Percentiles rank a stretch among this genome's conserved stretches.
Conservation (phyloP, 2,888 invertebrate genomes). For the Therioaphis trifolii region DNA sequence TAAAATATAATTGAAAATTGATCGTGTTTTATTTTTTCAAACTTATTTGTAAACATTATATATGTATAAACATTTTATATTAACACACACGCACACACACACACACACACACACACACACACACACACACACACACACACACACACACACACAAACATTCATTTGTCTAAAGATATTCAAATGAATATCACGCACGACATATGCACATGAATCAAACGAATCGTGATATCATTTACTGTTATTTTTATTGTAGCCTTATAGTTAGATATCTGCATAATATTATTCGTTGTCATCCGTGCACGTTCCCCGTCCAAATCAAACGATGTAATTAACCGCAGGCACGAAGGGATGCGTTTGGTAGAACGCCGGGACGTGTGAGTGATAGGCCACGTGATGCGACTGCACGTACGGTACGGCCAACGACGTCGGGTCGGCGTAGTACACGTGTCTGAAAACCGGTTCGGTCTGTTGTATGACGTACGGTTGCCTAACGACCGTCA, state of each 20-base stretch:
- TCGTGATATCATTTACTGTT: neutral
- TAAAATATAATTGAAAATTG: conserved; percentile 58
- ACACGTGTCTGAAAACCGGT: conserved; percentile 65
- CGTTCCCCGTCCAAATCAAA: neutral
- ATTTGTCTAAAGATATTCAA: too few relatives aligned
- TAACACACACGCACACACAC: too few relatives aligned
- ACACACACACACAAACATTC: too few relatives aligned
- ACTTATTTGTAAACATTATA: neutral
- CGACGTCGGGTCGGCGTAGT: conserved; percentile 64
- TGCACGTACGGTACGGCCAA: conserved; percentile 64
- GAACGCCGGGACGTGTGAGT: conserved; percentile 63
- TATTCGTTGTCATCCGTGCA: neutral
- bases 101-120: too few relatives aligned
- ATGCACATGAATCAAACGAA: neutral
- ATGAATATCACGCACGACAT: neutral
- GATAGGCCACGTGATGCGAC: conserved; percentile 57
- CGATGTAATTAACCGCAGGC: conserved; percentile 28
- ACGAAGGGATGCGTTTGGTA: conserved; percentile 11
- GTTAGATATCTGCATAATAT: too few relatives aligned
- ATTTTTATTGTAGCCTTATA: too few relatives aligned
- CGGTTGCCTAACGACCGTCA: conserved; percentile 68
- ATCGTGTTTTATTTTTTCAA: conserved; percentile 18
- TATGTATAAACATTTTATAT: too few relatives aligned
- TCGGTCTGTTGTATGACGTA: conserved; percentile 68
- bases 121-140: too few relatives aligned